phyloP scores from a whole-genome alignment of 2,797 vertebrate species.

The Lutjanus argentimaculatus region DNA sequence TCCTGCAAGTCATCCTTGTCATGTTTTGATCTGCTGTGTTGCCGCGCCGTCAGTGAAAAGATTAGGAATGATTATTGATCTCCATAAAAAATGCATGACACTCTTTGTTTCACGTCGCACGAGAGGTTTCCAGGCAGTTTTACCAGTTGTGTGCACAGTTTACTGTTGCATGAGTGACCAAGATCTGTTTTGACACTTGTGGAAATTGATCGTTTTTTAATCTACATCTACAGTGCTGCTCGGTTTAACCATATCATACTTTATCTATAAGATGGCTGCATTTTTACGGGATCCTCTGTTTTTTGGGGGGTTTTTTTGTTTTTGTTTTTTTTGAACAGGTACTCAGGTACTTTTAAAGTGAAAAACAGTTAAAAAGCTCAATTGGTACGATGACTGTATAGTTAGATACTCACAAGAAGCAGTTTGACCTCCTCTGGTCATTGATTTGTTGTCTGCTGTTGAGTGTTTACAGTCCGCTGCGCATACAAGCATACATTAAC shows the following conservation, averaged over 20 bases:
- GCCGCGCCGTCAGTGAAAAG: conserved; percentile 56
- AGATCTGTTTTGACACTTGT: conserved; percentile 65
- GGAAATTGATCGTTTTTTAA: conserved; percentile 52
- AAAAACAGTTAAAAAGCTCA: conserved; percentile 6
- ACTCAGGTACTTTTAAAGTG: conserved; percentile 56
- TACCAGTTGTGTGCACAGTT: conserved; percentile 56
- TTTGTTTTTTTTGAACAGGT: conserved; percentile 53
- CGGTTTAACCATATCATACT: conserved; percentile 61
- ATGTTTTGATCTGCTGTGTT: conserved; percentile 60
- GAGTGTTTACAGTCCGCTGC: conserved; percentile 61
- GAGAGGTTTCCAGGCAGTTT: conserved; percentile 61
- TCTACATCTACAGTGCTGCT: conserved; percentile 35
- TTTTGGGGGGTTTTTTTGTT: too few relatives aligned
- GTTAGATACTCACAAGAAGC: conserved; percentile 31
- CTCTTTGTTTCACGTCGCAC: conserved; percentile 67
- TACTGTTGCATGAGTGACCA: conserved; percentile 75
- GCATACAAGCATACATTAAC: conserved; percentile 55
- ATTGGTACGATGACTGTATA: conserved; percentile 3
- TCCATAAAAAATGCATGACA: conserved; percentile 75
- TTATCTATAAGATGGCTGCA: conserved; percentile 36
- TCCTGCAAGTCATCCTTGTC: conserved; percentile 58
- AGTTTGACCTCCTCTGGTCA: conserved; percentile 46
- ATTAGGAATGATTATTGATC: conserved; percentile 60
- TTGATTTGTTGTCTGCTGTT: conserved; percentile 59
- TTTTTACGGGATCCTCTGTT: conserved; percentile 46